Evolutionary conservation across 2,888 invertebrate species (phyloP).

Genomic region (Thalpophila matura): DNA sequence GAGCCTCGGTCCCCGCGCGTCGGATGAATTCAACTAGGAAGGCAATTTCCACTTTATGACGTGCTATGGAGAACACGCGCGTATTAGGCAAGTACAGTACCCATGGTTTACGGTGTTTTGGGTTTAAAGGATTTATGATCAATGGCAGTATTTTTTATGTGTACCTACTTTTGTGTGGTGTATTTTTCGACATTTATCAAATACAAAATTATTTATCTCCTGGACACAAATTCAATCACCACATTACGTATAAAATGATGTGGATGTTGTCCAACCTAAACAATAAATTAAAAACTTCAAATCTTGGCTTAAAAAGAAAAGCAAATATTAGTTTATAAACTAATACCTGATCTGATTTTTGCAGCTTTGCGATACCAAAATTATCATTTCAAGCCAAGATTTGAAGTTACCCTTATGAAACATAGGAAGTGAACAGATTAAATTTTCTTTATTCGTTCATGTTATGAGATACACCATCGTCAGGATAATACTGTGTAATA

Average conservation of each 20-base stretch:
- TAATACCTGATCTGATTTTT: no score
- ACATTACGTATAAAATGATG: no score
- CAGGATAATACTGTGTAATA: conserved; percentile 46
- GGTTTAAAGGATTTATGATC: conserved; percentile 28
- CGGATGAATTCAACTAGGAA: conserved; percentile 87
- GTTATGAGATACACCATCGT: conserved; percentile 72
- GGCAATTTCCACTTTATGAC: conserved; percentile 88
- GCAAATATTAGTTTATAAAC: no score
- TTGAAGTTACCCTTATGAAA: conserved; percentile 30
- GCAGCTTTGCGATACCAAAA: no score
- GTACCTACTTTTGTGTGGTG: neutral
- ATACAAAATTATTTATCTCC: no score
- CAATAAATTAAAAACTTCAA: no score
- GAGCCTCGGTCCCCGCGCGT: conserved; percentile 70
- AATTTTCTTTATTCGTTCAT: conserved; percentile 78
- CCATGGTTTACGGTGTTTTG: conserved; percentile 64
- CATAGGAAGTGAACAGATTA: conserved; percentile 73
- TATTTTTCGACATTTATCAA: neutral
- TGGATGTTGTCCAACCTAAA: no score
- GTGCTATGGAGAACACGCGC: conserved; percentile 75
- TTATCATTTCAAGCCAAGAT: no score
- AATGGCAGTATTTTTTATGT: neutral
- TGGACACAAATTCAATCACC: no score
- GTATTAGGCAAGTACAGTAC: conserved; percentile 73
- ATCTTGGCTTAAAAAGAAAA: no score